Evolutionary conservation across 2,888 invertebrate species (phyloP).

Genomic region (Lycia hirtaria): DNA sequence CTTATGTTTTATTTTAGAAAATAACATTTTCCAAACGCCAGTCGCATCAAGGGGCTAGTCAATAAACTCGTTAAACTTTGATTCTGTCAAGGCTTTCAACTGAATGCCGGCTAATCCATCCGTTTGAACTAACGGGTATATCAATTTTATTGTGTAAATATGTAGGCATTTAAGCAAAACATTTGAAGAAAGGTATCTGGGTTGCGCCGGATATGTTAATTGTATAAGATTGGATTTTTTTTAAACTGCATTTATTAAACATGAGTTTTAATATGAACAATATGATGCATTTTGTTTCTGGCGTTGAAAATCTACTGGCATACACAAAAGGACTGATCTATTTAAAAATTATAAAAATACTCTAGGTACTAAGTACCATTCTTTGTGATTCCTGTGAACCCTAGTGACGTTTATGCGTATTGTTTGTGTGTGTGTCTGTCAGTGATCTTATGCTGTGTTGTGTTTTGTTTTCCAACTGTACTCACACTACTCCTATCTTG

Average conservation of each 20-base stretch:
- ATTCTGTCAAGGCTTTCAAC: too few species aligned
- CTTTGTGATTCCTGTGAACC: constrained; percentile 17
- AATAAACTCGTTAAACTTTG: too few species aligned
- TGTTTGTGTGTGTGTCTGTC: constrained; percentile 12
- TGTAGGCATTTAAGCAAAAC: constrained; percentile 2
- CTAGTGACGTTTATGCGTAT: constrained; percentile 33
- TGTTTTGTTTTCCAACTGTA: constrained; percentile 9
- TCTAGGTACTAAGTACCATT: constrained; percentile 5
- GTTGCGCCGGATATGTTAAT: background rate
- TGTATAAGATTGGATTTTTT: background rate
- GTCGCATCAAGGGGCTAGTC: too few species aligned
- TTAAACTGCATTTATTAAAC: constrained; percentile 1
- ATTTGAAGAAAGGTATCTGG: background rate
- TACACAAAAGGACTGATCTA: background rate
- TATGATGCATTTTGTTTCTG: background rate
- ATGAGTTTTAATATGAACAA: background rate
- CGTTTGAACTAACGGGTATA: too few species aligned
- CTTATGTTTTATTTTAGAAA: too few species aligned
- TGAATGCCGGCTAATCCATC: too few species aligned
- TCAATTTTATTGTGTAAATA: too few species aligned
- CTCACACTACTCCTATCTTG: constrained; percentile 3
- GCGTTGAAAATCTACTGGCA: background rate
- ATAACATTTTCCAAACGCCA: too few species aligned
- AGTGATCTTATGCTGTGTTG: constrained; percentile 6
- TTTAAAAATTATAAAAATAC: background rate